phyloP scores from a whole-genome alignment of 35 echinoderm and acorn worm genomes.

The Apostichopus californicus region DNA sequence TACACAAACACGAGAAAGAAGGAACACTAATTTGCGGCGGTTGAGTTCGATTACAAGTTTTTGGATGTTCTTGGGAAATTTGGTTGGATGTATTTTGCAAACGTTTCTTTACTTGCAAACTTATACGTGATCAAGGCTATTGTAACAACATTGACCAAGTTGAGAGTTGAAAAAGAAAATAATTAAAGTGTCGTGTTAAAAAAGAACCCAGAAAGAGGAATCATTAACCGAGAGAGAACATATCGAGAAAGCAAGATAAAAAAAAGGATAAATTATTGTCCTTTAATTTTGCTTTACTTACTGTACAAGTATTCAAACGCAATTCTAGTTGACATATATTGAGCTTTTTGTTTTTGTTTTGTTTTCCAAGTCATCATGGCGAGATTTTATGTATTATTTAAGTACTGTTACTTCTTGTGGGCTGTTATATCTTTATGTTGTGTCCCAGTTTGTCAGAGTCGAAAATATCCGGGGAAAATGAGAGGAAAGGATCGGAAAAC shows the following conservation, averaged over 20 bases:
- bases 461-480: background rate
- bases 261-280: background rate
- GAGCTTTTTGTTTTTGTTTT: background rate
- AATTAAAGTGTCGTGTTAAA: too few relatives aligned
- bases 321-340: background rate
- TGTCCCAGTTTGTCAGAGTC: background rate
- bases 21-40: background rate
- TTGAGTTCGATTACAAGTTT: background rate
- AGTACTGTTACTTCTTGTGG: background rate
- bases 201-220: background rate
- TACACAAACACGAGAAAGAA: constrained; percentile 5
- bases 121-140: too few relatives aligned
- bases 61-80: too few relatives aligned
- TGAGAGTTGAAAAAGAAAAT: too few relatives aligned
- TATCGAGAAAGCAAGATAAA: background rate
- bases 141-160: too few relatives aligned
- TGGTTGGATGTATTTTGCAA: too few relatives aligned
- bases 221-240: background rate
- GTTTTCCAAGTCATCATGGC: background rate
- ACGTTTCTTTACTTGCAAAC: too few relatives aligned
- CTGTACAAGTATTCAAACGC: background rate
- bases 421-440: background rate
- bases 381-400: background rate
- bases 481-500: background rate
- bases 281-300: background rate